phyloP scores from a whole-genome alignment of 2,888 invertebrate species.

The Monopis laevigella region DNA sequence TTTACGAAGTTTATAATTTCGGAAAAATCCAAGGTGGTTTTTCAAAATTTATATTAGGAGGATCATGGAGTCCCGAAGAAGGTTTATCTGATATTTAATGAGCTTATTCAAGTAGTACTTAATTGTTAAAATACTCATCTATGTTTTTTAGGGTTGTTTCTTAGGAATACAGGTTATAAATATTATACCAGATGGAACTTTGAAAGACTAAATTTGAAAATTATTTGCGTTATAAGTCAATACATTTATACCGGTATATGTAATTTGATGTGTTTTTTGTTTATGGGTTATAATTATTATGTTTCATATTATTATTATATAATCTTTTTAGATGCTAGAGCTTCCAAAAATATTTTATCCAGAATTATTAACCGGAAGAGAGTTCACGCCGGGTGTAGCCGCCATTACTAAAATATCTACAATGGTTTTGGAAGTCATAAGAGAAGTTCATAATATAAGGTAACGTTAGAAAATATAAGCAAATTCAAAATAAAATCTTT shows the following conservation, averaged over 20 bases:
- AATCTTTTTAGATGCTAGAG: constrained; percentile 12
- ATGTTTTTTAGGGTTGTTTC: background rate
- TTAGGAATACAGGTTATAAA: constrained; percentile 24
- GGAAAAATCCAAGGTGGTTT: constrained; percentile 38
- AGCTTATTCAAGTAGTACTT: too few relatives aligned
- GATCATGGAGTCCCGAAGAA: constrained; percentile 24
- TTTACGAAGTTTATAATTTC: constrained; percentile 37
- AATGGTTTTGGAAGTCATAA: constrained; percentile 26
- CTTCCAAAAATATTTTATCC: constrained; percentile 23
- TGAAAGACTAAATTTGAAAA: constrained; percentile 27
- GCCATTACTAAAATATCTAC: constrained; percentile 25
- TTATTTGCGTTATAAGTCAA: constrained; percentile 35
- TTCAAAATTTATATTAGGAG: constrained; percentile 25
- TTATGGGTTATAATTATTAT: too few relatives aligned
- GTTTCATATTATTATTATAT: background rate
- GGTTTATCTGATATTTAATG: constrained; percentile 11
- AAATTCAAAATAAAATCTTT: background rate
- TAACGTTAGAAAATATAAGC: constrained; percentile 16
- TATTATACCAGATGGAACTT: constrained; percentile 41
- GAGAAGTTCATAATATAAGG: constrained; percentile 38
- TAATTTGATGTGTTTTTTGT: background rate
- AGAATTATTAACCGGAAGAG: constrained; percentile 23
- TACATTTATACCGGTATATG: background rate
- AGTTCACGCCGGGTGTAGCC: constrained; percentile 24
- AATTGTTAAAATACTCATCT: background rate